Percentiles rank a stretch among this genome's conserved stretches.
Evolutionary conservation across 2,113 vertebrate species (phyloP).

Genomic region (Epinephelus fuscoguttatus): DNA sequence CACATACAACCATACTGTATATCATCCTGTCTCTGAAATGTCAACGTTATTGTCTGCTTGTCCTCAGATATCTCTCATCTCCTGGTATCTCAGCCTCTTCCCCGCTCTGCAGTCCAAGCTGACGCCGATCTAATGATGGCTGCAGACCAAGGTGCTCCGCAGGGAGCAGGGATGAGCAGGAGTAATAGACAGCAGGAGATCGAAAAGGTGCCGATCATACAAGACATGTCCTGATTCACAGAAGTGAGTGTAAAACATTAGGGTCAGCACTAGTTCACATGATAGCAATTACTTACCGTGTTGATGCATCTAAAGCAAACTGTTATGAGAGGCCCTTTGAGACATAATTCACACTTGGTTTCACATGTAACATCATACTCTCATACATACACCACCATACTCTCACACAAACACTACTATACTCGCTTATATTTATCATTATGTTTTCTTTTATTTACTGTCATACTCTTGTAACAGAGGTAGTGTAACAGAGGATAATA

Average conservation of each 20-base stretch:
- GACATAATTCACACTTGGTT: too few relatives aligned
- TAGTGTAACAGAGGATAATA: too few relatives aligned
- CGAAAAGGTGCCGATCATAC: conserved; percentile 2
- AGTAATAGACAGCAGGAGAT: conserved; percentile 9
- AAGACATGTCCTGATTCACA: conserved; percentile 44
- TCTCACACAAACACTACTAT: too few relatives aligned
- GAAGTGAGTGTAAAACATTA: conserved; percentile 17
- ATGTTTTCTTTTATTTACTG: too few relatives aligned
- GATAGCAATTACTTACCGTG: too few relatives aligned
- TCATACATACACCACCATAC: too few relatives aligned
- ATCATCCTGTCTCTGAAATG: neutral
- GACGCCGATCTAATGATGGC: conserved; percentile 48
- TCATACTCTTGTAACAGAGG: too few relatives aligned
- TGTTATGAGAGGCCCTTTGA: neutral
- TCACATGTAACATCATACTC: too few relatives aligned
- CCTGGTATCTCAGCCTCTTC: conserved; percentile 61
- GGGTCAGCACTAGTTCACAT: neutral
- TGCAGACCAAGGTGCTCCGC: conserved; percentile 35
- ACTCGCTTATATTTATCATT: too few relatives aligned
- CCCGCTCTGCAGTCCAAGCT: neutral
- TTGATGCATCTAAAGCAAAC: neutral
- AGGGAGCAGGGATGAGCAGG: conserved; percentile 59
- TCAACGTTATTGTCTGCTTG: neutral
- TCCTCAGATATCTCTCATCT: conserved; percentile 87
- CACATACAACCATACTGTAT: neutral